Base-by-base conservation (phyloP, 1,140 invertebrate genomes). In the Aethina tumida region DNA sequence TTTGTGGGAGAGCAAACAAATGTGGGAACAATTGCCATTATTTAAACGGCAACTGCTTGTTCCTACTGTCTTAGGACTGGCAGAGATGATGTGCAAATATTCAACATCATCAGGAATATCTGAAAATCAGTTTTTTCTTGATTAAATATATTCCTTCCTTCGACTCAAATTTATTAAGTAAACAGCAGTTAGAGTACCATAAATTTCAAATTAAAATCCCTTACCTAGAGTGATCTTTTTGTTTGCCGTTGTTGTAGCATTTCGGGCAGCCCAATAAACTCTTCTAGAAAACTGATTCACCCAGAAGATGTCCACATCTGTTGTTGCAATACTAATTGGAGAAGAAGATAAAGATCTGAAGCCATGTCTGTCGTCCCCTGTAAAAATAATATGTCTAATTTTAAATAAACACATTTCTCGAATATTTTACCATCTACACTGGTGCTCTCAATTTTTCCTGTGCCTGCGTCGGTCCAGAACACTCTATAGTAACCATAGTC, bases 1-100 rank as follows among this genome's bases (percentile, higher is more conserved):
- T 24, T 45, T 49, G 43, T 35, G 38, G 3, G 50, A 43, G 35
- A 61, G 63, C 0, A 75, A 63, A 41, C 86, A 90, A 7, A 84
- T 56, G 55, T 88, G 79, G 9, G 77, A 75, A 52, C 84, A 90
- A 8, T 75, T 73, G 14, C 80, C 76, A 49, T 84, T 79, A 12
- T 69, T 59, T 10, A 58, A 55, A 20, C 66, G 65, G 52, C 81
- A 84, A 0, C 70, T 66, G 55, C 84, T 76, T 3, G 59, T 15
- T 2, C 44, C 21, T 3, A 45, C 31, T 35, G 14, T 39, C 19
- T 21, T 41, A 10, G 49, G 45, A 28, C 18, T 50, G 37, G 35
- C 55, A 40, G 41, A 57, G 4, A 49, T 33, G 5, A 55, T 15
- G 19, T 55, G 48, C 20, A 64, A 40, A 3, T 13, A 35, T 9